Conservation (phyloP, 92 coral and sea anemone genomes). For the Heteractis magnifica region DNA sequence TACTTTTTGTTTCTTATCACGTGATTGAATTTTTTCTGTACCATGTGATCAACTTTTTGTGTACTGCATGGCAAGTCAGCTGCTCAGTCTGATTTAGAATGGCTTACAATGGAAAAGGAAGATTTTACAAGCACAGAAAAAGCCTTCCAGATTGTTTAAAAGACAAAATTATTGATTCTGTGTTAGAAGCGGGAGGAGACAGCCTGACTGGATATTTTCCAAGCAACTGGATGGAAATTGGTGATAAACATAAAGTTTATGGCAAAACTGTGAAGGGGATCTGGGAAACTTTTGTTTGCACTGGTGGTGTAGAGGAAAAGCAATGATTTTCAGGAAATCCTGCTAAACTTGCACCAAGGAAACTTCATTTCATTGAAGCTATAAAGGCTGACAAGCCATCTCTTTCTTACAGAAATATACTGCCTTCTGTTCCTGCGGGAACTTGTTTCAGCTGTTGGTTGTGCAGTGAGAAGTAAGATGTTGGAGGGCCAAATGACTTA, state of each 20-base stretch:
- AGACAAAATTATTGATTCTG: constrained; percentile 30
- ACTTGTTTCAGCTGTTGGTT: constrained; percentile 30
- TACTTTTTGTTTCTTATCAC: background rate
- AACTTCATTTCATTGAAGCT: constrained; percentile 42
- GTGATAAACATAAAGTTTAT: constrained; percentile 16
- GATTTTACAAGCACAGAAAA: constrained; percentile 25
- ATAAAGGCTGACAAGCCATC: constrained; percentile 40
- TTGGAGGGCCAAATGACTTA: constrained; percentile 1
- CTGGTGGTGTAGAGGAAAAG: constrained; percentile 25
- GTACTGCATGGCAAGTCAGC: too few species aligned
- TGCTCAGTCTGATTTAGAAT: background rate
- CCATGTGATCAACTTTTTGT: too few species aligned
- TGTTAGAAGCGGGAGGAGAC: constrained; percentile 39
- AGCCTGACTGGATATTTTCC: constrained; percentile 38
- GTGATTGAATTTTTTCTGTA: background rate
- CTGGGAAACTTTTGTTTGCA: constrained; percentile 29
- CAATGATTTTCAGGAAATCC: constrained; percentile 45
- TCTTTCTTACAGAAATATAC: constrained; percentile 27
- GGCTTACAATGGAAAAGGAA: constrained; percentile 23
- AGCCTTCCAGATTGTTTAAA: constrained; percentile 7
- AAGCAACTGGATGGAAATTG: constrained; percentile 29
- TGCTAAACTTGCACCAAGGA: constrained; percentile 18
- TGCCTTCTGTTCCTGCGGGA: constrained; percentile 22
- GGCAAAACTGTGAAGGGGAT: constrained; percentile 35
- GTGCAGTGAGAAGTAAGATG: constrained; percentile 24